Evolutionary conservation across 2,113 vertebrate genomes (phyloP).

Genomic region (Irena cyanogastra): DNA sequence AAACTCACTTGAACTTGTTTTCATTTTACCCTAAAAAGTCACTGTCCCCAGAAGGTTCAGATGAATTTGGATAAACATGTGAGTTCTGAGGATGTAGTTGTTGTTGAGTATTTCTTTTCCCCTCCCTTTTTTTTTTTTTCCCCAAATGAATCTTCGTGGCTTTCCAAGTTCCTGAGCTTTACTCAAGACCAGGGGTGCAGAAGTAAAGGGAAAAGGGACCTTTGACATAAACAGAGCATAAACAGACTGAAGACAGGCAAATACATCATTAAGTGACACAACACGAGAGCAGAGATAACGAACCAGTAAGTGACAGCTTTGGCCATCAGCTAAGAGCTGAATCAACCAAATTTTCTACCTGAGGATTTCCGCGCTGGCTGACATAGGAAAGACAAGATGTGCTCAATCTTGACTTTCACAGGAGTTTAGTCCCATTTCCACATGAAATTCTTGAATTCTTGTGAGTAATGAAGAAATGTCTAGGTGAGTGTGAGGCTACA

Average conservation of each 20-base stretch:
- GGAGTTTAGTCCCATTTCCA: neutral
- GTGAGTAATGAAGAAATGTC: neutral
- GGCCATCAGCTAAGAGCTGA: neutral
- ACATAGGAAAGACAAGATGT: neutral
- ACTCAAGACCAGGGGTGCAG: neutral
- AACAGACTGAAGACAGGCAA: slow-evolving; percentile 21
- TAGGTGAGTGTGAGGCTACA: neutral
- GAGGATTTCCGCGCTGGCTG: neutral
- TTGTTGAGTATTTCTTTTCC: neutral
- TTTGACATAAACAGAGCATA: slow-evolving; percentile 9
- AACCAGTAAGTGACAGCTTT: neutral
- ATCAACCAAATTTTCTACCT: neutral
- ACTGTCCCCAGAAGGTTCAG: slow-evolving; percentile 58
- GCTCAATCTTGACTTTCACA: neutral
- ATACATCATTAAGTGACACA: neutral
- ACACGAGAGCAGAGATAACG: neutral
- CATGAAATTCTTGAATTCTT: neutral
- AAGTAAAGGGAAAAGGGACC: neutral
- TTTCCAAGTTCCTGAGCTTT: slow-evolving; percentile 45
- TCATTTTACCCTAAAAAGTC: slow-evolving; percentile 61
- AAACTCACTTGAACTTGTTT: slow-evolving; percentile 68
- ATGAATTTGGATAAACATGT: slow-evolving; percentile 55
- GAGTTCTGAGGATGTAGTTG: slow-evolving; percentile 49
- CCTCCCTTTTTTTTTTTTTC: neutral
- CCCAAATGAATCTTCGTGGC: neutral